phyloP scores from a whole-genome alignment of 2,113 vertebrate genomes.

The Muntiacus muntjak region DNA sequence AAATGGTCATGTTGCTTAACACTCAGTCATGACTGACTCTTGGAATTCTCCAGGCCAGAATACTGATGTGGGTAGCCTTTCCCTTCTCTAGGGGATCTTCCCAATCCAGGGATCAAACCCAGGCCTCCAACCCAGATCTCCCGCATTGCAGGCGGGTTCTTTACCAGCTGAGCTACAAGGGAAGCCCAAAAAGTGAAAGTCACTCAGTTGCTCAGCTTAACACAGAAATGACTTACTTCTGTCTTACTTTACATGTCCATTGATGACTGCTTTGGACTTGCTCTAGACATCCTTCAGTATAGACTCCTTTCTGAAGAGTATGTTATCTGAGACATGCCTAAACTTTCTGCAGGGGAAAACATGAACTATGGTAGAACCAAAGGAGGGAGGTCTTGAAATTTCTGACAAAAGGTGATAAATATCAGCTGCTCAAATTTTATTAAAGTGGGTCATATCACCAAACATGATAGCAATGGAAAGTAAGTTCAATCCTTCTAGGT shows the following conservation, averaged over 20 bases:
- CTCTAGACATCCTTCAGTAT: background rate
- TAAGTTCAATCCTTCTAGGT: background rate
- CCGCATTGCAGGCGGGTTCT: fast-evolving
- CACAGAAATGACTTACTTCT: background rate
- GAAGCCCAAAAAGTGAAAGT: background rate
- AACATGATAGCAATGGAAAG: background rate
- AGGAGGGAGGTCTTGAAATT: background rate
- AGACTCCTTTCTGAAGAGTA: background rate
- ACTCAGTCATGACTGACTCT: background rate
- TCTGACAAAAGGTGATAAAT: background rate
- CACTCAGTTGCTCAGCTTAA: background rate
- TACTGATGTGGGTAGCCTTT: background rate
- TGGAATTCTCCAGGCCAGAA: background rate
- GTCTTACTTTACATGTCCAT: background rate
- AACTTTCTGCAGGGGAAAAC: background rate
- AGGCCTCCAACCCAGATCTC: background rate
- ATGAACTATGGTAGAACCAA: background rate
- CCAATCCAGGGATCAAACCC: background rate
- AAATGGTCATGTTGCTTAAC: background rate
- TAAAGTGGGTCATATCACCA: background rate
- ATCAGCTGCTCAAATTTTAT: background rate
- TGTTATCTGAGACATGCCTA: background rate
- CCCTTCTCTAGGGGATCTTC: background rate
- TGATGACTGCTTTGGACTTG: background rate
- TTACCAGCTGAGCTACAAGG: background rate